phyloP scores from a whole-genome alignment of 2,797 vertebrate genomes.

The Sebastes baramenuke region DNA sequence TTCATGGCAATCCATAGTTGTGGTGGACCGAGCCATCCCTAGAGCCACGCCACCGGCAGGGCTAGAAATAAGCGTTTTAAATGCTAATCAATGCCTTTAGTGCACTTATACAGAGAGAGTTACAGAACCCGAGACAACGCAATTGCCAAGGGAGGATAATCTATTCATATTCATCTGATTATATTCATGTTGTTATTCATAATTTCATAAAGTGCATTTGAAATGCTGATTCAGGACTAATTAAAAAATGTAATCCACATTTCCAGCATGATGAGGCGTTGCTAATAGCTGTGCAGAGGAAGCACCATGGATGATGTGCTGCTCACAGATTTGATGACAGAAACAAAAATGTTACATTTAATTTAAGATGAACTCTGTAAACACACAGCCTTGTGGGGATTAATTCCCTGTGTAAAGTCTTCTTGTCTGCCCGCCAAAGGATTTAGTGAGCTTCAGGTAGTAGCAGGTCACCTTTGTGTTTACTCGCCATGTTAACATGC shows the following conservation, averaged over 20 bases:
- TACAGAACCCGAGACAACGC: neutral
- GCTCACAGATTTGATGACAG: neutral
- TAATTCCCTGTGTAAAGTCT: neutral
- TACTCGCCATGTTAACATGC: conserved; percentile 42
- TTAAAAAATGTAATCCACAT: neutral
- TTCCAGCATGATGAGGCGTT: neutral
- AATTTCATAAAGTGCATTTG: neutral
- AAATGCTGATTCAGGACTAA: conserved; percentile 19
- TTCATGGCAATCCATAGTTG: neutral
- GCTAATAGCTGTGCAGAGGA: neutral
- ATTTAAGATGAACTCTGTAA: neutral
- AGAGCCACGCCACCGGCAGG: neutral
- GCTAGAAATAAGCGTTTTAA: neutral
- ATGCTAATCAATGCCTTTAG: neutral
- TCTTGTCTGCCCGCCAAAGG: neutral
- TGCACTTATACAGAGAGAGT: neutral
- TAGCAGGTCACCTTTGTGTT: conserved; percentile 11
- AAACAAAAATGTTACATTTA: neutral
- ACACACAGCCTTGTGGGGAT: neutral
- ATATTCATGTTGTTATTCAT: neutral
- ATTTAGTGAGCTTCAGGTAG: conserved; percentile 8
- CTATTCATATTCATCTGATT: neutral
- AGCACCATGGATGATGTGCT: neutral
- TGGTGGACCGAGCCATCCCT: neutral
- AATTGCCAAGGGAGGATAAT: neutral